Evolutionary conservation across 1,140 invertebrate species (phyloP), one percentile per base, ranked within the genome.

Genomic region (Macrobrachium nipponense): DNA sequence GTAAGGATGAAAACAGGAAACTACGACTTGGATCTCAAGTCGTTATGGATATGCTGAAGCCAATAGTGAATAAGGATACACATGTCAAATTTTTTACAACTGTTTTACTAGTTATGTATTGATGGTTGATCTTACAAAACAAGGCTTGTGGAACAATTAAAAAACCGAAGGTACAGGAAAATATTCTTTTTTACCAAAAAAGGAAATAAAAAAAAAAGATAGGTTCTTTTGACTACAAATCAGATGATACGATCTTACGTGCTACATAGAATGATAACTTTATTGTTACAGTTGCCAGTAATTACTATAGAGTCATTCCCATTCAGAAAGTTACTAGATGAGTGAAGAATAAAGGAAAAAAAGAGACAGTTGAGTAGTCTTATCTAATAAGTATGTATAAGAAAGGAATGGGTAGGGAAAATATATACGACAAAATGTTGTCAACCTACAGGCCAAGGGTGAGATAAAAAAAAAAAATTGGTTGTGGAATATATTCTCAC

Each of bases 211-310:
- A 58, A 62, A 61, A 61, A 79, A 17, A 51, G 44, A 51, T 51
- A 51, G 44, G 10, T 51, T 10, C 5, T n/a, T n/a, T n/a, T n/a
- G n/a, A n/a, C n/a, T n/a, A n/a, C n/a, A n/a, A n/a, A n/a, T n/a
- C n/a, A n/a, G 44, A 51, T 51, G 44, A 51, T 51, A 6, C 10
- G 44, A 10, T 51, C 5, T 51, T 51, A 61, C 20, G 60, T 79
- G 60, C 77, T 20, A 79, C 15, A 20, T 79, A 58, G 59, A 79
- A 79, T 61, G 77, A 79, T 43, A 79, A 79, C 59, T 61, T 6
- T 58, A 79, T 61, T 79, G 51, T 61, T 20, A 61, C 77, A 14
- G 23, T 79, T 79, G 77, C 77, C 43, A 62, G 58, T 43, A 79
- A 79, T 23, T 79, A 79, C 58, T 77, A 77, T 77, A 14, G 20